Evolutionary conservation across 1,140 invertebrate species (phyloP), one percentile per base, ranked within the genome.

Genomic region (Vollenhovia emeryi): DNA sequence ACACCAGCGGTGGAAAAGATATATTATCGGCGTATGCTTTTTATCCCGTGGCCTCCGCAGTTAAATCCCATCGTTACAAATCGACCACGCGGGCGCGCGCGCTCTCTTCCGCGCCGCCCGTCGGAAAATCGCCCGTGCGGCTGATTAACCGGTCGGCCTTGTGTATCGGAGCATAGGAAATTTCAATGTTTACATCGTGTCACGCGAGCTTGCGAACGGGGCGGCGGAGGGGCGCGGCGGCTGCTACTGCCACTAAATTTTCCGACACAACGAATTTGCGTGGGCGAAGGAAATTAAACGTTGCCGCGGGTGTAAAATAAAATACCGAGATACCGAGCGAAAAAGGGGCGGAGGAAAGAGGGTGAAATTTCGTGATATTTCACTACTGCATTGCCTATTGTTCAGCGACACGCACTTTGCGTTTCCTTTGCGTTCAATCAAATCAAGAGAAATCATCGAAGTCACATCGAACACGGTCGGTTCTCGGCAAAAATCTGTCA

Each of bases 181-280:
- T 86, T 85, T 85, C 80, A 21, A 69, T 80, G 79, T 82, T 78
- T 86, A 82, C 64, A 83, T 73, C 59, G 30, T 45, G 52, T 68
- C 75, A 87, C 76, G 40, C 55, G 66, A 87, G 62, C 62, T 79
- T 40, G 40, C 78, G 27, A 71, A 45, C 36, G 33, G 64, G 30
- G 13, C 43, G 30, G n/a, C 59, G 40, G 27, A 9, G n/a, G 13
- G 21, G 30, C 43, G n/a, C 40, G 27, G n/a, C n/a, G 30, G 33
- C 57, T 33, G 30, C 48, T 55, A 40, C 3, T 45, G 33, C 50
- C 66, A 33, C 66, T 43, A 73, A 82, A 82, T 82, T 82, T 82
- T 71, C 52, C 66, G 66, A 57, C 66, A 43, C 36, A 57, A 33
- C 66, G 50, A 82, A 82, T 82, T 82, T 73, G 78, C 66, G 33